phyloP scores from a whole-genome alignment of 2,113 vertebrate species.

The Cricetomys ansorgei region DNA sequence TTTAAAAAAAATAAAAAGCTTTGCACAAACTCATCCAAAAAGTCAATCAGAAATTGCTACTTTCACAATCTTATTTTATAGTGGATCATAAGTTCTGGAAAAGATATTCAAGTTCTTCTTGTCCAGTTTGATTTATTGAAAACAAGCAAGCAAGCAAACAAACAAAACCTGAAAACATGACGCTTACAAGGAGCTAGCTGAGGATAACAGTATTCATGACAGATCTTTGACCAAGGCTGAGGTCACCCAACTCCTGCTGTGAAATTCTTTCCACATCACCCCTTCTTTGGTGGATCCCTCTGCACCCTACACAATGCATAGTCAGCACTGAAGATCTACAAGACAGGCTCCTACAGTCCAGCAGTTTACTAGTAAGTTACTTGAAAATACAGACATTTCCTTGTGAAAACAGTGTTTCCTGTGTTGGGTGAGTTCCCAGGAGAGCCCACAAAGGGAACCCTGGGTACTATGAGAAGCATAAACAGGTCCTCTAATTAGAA shows the following conservation, averaged over 20 bases:
- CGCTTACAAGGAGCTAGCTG: constrained; percentile 32
- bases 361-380: constrained; percentile 54
- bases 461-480: constrained; percentile 17
- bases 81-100: constrained; percentile 19
- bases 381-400: constrained; percentile 65
- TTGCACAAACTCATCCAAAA: constrained; percentile 30
- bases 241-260: constrained; percentile 43
- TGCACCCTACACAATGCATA: constrained; percentile 46
- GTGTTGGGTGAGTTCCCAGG: constrained; percentile 14
- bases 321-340: constrained; percentile 54
- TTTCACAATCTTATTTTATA: background rate
- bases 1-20: background rate
- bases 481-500: background rate
- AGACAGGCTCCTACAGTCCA: constrained; percentile 11
- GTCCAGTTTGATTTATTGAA: constrained; percentile 55
- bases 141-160: constrained; percentile 53
- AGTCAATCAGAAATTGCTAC: constrained; percentile 9
- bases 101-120: constrained; percentile 6
- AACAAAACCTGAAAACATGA: background rate
- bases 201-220: constrained; percentile 44
- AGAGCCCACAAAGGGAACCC: background rate
- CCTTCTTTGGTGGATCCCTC: constrained; percentile 4
- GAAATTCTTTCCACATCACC: constrained; percentile 49
- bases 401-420: constrained; percentile 34
- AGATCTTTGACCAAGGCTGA: constrained; percentile 52